These are phyloP conservation scores for Callinectes sapidus DNA, from an alignment of 2,888 invertebrate genomes.

Conservation along the genomic window DNA sequence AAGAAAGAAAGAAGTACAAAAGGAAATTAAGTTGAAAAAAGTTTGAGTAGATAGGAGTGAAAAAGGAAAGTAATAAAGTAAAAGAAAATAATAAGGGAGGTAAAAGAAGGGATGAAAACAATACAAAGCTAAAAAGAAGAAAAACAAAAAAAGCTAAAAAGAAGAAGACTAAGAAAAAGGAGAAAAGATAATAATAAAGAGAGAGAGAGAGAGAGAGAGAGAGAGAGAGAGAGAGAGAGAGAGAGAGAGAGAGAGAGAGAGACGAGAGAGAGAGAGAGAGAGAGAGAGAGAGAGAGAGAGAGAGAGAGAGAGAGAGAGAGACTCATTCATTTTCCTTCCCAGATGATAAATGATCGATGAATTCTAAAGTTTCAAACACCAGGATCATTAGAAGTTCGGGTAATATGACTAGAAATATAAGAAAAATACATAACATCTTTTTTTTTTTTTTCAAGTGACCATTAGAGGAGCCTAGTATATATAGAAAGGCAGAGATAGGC, in stretches of 20 bases:
- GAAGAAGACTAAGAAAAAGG: no score
- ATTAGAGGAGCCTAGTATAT: not conserved
- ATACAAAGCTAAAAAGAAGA: not conserved
- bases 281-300: not conserved
- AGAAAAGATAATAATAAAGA: no score
- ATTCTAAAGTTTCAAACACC: no score
- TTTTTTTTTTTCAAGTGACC: no score
- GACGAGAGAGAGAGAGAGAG: no score
- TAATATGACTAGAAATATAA: no score
- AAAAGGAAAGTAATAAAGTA: not conserved
- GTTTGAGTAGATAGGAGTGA: no score
- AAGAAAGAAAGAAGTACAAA: not conserved
- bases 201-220: not conserved
- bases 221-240: not conserved
- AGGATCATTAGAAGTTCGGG: no score
- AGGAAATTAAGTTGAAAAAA: not conserved
- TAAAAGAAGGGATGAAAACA: not conserved
- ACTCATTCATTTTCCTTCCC: not conserved
- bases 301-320: not conserved
- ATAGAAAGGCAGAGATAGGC: no score
- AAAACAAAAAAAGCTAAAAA: not conserved
- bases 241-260: slow-evolving; percentile 13
- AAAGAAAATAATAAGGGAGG: no score
- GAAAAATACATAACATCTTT: no score
- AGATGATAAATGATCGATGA: no score